Evolutionary conservation across 2,113 vertebrate species (phyloP).

Genomic region (Gasterosteus aculeatus): DNA sequence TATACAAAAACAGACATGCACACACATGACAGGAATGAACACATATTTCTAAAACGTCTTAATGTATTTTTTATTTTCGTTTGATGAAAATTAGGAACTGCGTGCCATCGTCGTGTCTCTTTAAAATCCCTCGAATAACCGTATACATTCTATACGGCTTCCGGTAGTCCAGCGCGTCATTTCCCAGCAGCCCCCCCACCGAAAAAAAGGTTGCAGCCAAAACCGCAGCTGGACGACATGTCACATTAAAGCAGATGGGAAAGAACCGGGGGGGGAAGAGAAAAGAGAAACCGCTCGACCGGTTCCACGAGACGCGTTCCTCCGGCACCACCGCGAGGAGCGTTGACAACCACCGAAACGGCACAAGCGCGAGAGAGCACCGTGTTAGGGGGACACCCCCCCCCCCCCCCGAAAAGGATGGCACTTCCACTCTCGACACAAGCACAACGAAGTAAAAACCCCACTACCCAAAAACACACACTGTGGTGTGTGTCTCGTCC

Average conservation of each 20-base stretch:
- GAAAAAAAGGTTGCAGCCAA: slow-evolving; percentile 15
- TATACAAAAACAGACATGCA: slow-evolving; percentile 12
- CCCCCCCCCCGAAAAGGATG: slow-evolving; percentile 42
- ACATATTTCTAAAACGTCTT: too few species aligned
- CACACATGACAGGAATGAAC: neutral
- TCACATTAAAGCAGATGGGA: slow-evolving; percentile 63
- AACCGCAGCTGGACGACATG: slow-evolving; percentile 41
- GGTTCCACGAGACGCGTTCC: slow-evolving; percentile 70
- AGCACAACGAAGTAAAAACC: slow-evolving; percentile 37
- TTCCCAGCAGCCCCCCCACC: slow-evolving; percentile 1
- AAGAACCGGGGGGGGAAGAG: neutral
- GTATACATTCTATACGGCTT: slow-evolving; percentile 9
- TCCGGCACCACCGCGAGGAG: slow-evolving; percentile 51
- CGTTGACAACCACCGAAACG: slow-evolving; percentile 66
- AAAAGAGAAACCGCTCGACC: slow-evolving; percentile 66
- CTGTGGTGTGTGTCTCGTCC: too few species aligned
- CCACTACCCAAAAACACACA: neutral
- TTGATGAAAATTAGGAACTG: neutral
- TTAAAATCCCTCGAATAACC: neutral
- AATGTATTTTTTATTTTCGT: too few species aligned
- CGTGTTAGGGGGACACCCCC: neutral
- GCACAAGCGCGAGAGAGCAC: slow-evolving; percentile 61
- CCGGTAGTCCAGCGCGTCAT: slow-evolving; percentile 17
- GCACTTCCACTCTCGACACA: slow-evolving; percentile 33
- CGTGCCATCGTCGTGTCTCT: neutral